These are phyloP conservation scores for Pyrgus malvae DNA, from an alignment of 2,888 invertebrate species.

Conservation along the genomic window DNA sequence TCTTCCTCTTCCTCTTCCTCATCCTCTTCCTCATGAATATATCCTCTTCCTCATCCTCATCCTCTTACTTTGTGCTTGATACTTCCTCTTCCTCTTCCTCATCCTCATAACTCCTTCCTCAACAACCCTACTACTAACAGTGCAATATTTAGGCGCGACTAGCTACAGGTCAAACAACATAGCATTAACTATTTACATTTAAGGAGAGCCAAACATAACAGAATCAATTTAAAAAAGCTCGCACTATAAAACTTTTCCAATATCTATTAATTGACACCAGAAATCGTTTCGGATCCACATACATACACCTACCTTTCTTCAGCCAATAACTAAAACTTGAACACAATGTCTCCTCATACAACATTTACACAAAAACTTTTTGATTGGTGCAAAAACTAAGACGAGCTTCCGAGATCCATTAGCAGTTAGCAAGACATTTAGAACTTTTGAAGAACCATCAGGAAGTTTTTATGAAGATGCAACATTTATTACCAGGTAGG, in stretches of 20 bases:
- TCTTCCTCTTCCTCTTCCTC: no score
- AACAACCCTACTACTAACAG: no score
- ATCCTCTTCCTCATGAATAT: no score
- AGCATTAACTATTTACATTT: no score
- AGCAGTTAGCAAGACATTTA: slow-evolving; percentile 17
- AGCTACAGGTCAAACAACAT: no score
- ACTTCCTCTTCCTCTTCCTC: no score
- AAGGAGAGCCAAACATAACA: not conserved
- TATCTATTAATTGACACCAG: not conserved
- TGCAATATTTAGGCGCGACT: no score
- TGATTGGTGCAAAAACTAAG: slow-evolving; percentile 18
- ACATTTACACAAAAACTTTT: slow-evolving; percentile 11
- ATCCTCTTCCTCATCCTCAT: no score
- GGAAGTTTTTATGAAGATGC: slow-evolving; percentile 17
- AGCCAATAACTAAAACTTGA: not conserved
- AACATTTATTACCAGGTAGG: slow-evolving; percentile 12
- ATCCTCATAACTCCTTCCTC: no score
- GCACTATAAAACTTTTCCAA: not conserved
- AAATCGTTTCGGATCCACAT: slow-evolving; percentile 2
- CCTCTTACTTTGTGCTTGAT: no score
- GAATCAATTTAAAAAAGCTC: not conserved
- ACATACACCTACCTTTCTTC: not conserved
- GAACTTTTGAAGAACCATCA: slow-evolving; percentile 9
- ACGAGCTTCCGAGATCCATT: slow-evolving; percentile 18
- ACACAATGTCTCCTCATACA: not conserved